Evolutionary conservation across 2,113 vertebrate species (phyloP), one percentile per base, ranked within the genome.

Genomic region (Bubo scandiacus): DNA sequence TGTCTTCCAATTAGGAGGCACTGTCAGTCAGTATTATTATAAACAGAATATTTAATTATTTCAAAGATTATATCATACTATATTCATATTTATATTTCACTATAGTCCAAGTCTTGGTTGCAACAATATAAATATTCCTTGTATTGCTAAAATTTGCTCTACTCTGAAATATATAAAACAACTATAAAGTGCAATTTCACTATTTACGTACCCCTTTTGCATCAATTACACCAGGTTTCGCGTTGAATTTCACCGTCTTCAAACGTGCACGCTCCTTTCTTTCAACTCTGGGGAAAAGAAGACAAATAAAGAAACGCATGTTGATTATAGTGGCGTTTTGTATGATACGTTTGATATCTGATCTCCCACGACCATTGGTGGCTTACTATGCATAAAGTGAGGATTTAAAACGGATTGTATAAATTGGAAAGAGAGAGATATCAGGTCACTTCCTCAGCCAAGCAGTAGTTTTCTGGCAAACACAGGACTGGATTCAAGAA

Each of bases 211-310:
- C 99, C 99, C 98, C 99, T 99, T 99, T 99, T 63, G 99, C 98
- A 97, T 99, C 99, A 75, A 99, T 98, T 22, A 99, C 98, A 80
- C 99, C 99, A 14, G 99, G 99, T 72, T 98, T 99, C 5, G 99
- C 98, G 7, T 99, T 99, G 98, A 99, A 99, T 94, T 99, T 99
- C 96, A 99, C 99, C 0, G 99, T 99, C 98, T 99, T 99, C 88
- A 99, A 98, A 71, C 99, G 99, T 15, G 99, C 99, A 59, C 99
- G 98, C 87, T 99, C 99, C 96, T 99, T 99, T 88, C 99, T 98
- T 96, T 99, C 99, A 94, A 99, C 99, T 93, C 99, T 99, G 97
- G 45, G 78, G 78, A 81, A 93, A 94, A 95, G 78, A 81, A 95
- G 62, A 97, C 63, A 88, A 90, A 97, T 14, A 87, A 80, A 82